A percentile compares a stretch with the other conserved stretches of the same genome.
phyloP scores from a whole-genome alignment of 37 sponge, comb jelly and placozoan species.

The Bolinopsis microptera region DNA sequence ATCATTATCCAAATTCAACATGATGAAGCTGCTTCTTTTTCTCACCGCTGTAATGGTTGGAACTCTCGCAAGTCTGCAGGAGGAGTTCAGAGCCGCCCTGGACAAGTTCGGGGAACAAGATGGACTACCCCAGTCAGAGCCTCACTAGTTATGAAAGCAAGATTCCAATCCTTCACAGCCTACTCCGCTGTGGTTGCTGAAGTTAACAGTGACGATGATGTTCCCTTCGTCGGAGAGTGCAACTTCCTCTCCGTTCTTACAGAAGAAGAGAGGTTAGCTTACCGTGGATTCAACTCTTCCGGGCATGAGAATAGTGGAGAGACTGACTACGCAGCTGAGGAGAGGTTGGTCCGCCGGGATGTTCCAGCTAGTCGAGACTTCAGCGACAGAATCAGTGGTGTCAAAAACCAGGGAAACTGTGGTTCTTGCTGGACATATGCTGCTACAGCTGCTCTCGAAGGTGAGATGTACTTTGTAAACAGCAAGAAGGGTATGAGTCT shows the following conservation, averaged over 20 bases:
- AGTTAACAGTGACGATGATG: neutral
- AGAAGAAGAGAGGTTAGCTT: slow-evolving; percentile 1
- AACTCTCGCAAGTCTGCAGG: neutral
- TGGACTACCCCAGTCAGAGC: slow-evolving; percentile 4
- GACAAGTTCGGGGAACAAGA: neutral
- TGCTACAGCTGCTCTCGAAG: slow-evolving; percentile 29
- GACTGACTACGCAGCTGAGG: neutral
- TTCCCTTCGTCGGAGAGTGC: neutral
- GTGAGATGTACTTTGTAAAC: slow-evolving; percentile 11
- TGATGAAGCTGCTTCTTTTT: neutral
- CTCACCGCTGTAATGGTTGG: neutral
- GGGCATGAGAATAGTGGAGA: neutral
- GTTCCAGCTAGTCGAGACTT: neutral
- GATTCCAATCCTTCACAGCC: neutral
- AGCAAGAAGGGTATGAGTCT: neutral
- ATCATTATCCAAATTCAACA: neutral
- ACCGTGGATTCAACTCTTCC: neutral
- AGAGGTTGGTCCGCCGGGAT: neutral
- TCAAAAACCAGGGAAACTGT: slow-evolving; percentile 24
- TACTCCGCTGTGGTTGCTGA: neutral
- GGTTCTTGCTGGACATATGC: slow-evolving; percentile 48
- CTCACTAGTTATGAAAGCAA: neutral
- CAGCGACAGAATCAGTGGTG: neutral
- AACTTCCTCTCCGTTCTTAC: slow-evolving; percentile 43
- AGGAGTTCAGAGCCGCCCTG: neutral